phyloP scores from a whole-genome alignment of 2,888 invertebrate species.

The Acleris literana region DNA sequence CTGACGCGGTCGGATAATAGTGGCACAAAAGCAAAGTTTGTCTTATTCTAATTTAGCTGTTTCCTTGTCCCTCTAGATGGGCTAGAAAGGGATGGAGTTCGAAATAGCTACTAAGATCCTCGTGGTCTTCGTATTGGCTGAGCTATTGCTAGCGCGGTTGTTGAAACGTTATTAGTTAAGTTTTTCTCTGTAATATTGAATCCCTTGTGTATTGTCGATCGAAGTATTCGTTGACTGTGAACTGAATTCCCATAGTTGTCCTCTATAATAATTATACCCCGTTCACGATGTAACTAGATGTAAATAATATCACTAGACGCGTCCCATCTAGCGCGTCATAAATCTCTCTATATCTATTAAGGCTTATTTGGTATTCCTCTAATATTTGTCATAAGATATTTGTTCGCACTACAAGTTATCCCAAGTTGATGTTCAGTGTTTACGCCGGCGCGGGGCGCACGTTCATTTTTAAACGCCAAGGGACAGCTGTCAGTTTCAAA shows the following conservation, averaged over 20 bases:
- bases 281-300: slow-evolving; percentile 34
- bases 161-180: background rate
- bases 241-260: slow-evolving; percentile 26
- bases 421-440: slow-evolving; percentile 58
- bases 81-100: background rate
- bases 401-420: slow-evolving; percentile 58
- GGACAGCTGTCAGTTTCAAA: background rate
- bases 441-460: slow-evolving; percentile 42
- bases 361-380: slow-evolving; percentile 58
- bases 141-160: background rate
- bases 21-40: too few relatives aligned
- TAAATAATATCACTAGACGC: slow-evolving; percentile 35
- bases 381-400: slow-evolving; percentile 56
- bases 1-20: too few relatives aligned
- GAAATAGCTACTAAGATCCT: background rate
- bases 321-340: slow-evolving; percentile 4
- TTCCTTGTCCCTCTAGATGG: background rate
- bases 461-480: slow-evolving; percentile 1
- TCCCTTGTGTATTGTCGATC: slow-evolving; percentile 13
- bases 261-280: slow-evolving; percentile 22
- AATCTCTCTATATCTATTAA: slow-evolving; percentile 40
- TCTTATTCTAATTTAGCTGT: background rate
- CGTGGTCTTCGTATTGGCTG: too few relatives aligned
- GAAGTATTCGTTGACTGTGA: slow-evolving; percentile 27
- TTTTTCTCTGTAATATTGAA: background rate